A percentile compares a stretch with the other conserved stretches of the same genome.
phyloP scores from a whole-genome alignment of 2,113 vertebrate genomes.

The Bettongia penicillata region DNA sequence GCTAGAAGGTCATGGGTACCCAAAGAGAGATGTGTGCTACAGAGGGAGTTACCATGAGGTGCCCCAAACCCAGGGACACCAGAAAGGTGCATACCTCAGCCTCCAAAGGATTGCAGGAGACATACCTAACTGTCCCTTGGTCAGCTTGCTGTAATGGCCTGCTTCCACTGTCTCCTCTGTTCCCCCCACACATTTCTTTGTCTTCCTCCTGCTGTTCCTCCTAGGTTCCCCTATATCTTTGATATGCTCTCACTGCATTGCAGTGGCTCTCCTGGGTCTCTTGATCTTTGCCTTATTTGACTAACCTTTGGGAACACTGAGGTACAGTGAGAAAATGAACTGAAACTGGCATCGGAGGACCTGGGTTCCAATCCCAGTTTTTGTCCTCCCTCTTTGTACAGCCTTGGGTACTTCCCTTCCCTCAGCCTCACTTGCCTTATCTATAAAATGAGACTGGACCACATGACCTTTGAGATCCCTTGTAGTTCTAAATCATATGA shows the following conservation, averaged over 20 bases:
- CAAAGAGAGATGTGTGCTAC: not conserved
- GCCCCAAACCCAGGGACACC: not conserved
- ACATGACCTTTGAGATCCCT: not conserved
- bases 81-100: not conserved
- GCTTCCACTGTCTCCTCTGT: not conserved
- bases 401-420: not conserved
- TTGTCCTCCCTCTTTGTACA: not conserved
- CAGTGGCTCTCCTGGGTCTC: not conserved
- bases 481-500: not conserved
- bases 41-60: not conserved
- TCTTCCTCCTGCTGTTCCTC: not conserved
- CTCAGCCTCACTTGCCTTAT: not conserved
- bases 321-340: not conserved
- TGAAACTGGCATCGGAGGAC: not conserved
- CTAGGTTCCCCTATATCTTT: not conserved
- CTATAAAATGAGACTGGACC: not conserved
- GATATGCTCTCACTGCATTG: not conserved
- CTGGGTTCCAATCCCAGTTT: not conserved
- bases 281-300: not conserved
- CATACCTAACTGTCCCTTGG: not conserved
- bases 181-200: no score
- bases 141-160: not conserved
- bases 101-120: not conserved
- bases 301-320: not conserved
- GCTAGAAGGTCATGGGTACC: not conserved